Percentiles rank a stretch among this genome's conserved stretches.
phyloP scores from a whole-genome alignment of 2,113 vertebrate species.

The Spermophilus dauricus region DNA sequence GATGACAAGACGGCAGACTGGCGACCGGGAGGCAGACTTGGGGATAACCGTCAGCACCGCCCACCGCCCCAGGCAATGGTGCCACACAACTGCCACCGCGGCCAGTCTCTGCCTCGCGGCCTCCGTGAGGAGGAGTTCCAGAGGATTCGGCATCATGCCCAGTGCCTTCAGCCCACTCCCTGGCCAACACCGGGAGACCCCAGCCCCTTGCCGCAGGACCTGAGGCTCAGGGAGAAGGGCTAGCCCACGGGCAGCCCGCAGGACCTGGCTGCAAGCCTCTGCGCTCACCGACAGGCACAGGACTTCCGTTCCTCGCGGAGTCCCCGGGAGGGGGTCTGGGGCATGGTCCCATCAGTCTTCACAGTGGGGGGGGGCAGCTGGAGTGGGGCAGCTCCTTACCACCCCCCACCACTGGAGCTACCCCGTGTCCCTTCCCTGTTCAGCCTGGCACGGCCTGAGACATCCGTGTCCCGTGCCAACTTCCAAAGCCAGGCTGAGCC shows the following conservation, averaged over 20 bases:
- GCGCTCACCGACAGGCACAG: fast-evolving
- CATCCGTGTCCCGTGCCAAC: not conserved
- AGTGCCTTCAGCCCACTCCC: too few species aligned
- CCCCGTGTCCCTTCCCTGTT: not conserved
- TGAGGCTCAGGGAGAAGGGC: not conserved
- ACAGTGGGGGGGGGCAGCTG: fast-evolving
- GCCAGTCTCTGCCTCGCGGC: too few species aligned
- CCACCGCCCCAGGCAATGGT: too few species aligned
- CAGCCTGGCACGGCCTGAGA: fast-evolving
- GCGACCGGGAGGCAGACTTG: not conserved
- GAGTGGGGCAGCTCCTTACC: not conserved
- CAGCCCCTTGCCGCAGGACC: too few species aligned
- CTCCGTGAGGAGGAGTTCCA: too few species aligned
- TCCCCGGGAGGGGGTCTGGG: too few species aligned
- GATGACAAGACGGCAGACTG: not conserved
- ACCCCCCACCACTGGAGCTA: not conserved
- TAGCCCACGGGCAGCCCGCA: not conserved
- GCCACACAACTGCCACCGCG: too few species aligned
- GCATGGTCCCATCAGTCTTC: not conserved
- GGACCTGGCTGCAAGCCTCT: not conserved
- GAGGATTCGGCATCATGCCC: too few species aligned
- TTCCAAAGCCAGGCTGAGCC: not conserved
- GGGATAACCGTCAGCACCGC: too few species aligned
- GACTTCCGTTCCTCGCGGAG: not conserved
- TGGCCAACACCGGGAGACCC: too few species aligned